Evolutionary conservation across 2,113 vertebrate genomes (phyloP).

Genomic region (Poeciliopsis occidentalis): DNA sequence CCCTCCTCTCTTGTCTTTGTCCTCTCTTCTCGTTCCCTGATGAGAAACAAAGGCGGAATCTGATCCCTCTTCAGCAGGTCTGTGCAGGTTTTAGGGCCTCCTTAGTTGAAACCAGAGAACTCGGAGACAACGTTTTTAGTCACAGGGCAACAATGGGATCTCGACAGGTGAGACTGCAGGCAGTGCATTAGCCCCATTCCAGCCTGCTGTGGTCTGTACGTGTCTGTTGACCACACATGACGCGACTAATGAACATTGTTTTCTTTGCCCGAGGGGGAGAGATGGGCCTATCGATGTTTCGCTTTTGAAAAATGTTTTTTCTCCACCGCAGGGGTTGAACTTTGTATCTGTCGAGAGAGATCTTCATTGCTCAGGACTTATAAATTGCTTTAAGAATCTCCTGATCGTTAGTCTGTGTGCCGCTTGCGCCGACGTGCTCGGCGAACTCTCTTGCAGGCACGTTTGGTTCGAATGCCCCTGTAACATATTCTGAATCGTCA

Average conservation of each 20-base stretch:
- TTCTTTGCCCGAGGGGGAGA: slow-evolving; percentile 42
- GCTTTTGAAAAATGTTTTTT: slow-evolving; percentile 25
- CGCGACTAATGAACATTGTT: slow-evolving; percentile 62
- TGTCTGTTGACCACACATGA: slow-evolving; percentile 74
- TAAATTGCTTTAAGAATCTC: slow-evolving; percentile 12
- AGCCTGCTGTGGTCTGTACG: slow-evolving; percentile 50
- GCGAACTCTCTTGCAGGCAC: slow-evolving; percentile 13
- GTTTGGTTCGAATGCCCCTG: background rate
- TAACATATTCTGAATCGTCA: slow-evolving; percentile 14
- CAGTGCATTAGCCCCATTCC: slow-evolving; percentile 58
- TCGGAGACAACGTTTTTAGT: slow-evolving; percentile 57
- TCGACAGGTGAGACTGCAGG: slow-evolving; percentile 67
- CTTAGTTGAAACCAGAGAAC: slow-evolving; percentile 52
- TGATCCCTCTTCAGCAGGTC: slow-evolving; percentile 55
- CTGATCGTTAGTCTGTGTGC: background rate
- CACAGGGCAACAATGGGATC: slow-evolving; percentile 56
- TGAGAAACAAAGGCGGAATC: slow-evolving; percentile 48
- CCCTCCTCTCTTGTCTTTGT: slow-evolving; percentile 32
- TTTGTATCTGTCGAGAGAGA: slow-evolving; percentile 7
- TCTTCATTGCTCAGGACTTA: background rate
- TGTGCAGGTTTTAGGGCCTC: slow-evolving; percentile 61
- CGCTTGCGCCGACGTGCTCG: slow-evolving; percentile 15
- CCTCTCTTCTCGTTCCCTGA: slow-evolving; percentile 35
- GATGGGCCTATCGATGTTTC: slow-evolving; percentile 14
- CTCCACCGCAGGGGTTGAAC: slow-evolving; percentile 22